These are phyloP conservation scores for Aleadryas rufinucha DNA, from an alignment of 2,113 vertebrate genomes.

Conservation along the genomic window DNA sequence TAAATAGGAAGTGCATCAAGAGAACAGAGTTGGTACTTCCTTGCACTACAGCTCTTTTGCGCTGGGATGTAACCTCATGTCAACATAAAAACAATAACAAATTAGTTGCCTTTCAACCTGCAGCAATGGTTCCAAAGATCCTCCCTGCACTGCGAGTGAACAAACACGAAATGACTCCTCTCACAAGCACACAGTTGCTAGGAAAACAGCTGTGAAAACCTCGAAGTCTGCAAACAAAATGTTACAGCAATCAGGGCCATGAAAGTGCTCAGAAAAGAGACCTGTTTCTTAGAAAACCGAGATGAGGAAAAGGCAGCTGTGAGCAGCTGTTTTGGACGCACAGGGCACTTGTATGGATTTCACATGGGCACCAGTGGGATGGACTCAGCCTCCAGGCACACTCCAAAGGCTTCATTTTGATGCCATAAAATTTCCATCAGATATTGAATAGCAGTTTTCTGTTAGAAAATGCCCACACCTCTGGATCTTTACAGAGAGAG, in stretches of 20 bases:
- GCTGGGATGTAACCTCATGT: not conserved
- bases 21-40: not conserved
- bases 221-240: constrained; percentile 55
- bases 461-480: not conserved
- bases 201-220: constrained; percentile 56
- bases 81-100: not conserved
- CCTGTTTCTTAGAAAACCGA: not conserved
- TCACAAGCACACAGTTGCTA: constrained; percentile 4
- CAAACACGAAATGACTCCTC: not conserved
- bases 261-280: not conserved
- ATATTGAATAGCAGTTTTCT: not conserved
- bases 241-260: not conserved
- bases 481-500: not conserved
- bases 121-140: not conserved
- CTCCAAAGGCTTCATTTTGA: not conserved
- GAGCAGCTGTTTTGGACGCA: not conserved
- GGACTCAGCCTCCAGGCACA: not conserved
- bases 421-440: fast-evolving
- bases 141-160: not conserved
- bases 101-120: not conserved
- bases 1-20: not conserved
- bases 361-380: not conserved
- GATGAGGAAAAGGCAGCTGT: not conserved
- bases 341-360: not conserved
- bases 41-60: not conserved